Base-by-base conservation (phyloP, 2,797 vertebrate species). In the Lateolabrax maculatus region DNA sequence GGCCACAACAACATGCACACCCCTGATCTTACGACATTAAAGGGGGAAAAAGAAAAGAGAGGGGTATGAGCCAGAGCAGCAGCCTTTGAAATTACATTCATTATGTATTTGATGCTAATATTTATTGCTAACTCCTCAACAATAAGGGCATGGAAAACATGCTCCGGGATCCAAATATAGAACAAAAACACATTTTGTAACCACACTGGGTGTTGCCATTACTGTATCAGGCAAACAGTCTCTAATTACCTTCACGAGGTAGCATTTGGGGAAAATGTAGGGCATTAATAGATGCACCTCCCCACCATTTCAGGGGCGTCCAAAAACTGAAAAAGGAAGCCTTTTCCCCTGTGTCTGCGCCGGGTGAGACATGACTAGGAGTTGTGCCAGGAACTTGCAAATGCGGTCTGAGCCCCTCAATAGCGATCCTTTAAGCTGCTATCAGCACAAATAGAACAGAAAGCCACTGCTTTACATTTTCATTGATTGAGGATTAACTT, bases 371-470 rank as follows among this genome's bases (percentile, higher is more conserved):
- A 77, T 73, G 90, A 89, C 85, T 75, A 79, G 83, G 89, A 92
- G 79, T 69, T 2, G 9, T 87, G 92, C 92, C 93, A 93, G 85
- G n/a, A 53, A 31, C 79, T 93, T 86, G 73, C 80, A 89, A 92
- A 90, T 87, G 84, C 79, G 70, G 84, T 83, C 75, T 80, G 88
- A 87, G 84, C 86, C 83, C 84, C 90, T 90, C 82, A 77, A 62
- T 87, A 75, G 72, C 18, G 43, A 87, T 86, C 75, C 81, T 90
- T 90, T 87, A 90, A 89, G 94, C 92, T 87, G 85, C 81, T 88
- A 94, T 93, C 91, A 93, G 93, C 93, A 91, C 89, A 92, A 92
- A 92, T 75, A 79, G 71, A 89, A 87, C 70, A 69, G 65, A 82
- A 88, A 84, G 81, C 62, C 39, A 15, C 81, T 66, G 73, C 84